Conservation (phyloP, 2,888 invertebrate genomes). For the Sympetrum striolatum region DNA sequence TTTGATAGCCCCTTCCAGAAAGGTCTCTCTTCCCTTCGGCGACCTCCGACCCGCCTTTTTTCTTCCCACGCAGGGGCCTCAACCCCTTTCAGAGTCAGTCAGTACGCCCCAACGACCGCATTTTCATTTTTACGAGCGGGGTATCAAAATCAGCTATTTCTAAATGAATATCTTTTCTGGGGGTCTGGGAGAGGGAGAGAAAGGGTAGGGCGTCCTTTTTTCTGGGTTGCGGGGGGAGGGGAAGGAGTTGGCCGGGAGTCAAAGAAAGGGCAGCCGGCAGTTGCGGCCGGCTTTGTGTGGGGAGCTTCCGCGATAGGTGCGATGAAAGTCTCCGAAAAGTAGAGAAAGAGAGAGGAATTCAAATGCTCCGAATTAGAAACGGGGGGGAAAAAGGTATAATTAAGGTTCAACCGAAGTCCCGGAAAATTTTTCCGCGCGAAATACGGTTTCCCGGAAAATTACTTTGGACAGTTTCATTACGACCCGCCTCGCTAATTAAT, state of each 20-base stretch:
- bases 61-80: neutral
- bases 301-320: neutral
- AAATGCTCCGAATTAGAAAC: neutral
- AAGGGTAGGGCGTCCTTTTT: neutral
- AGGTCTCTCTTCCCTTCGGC: neutral
- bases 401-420: neutral
- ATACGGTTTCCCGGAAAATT: neutral
- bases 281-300: neutral
- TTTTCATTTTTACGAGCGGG: conserved; percentile 34
- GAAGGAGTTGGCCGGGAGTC: neutral
- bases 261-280: neutral
- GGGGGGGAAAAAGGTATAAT: neutral
- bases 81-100: neutral
- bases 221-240: neutral
- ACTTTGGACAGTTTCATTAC: neutral
- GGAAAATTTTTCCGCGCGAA: neutral
- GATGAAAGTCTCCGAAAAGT: neutral
- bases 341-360: neutral
- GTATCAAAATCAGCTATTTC: conserved; percentile 39
- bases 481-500: neutral
- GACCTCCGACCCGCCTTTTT: neutral
- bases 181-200: neutral
- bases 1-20: neutral
- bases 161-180: conserved; percentile 28
- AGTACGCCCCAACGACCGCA: conserved; percentile 6